Conservation (phyloP, 2,888 invertebrate genomes). For the Megamerina dolium region DNA sequence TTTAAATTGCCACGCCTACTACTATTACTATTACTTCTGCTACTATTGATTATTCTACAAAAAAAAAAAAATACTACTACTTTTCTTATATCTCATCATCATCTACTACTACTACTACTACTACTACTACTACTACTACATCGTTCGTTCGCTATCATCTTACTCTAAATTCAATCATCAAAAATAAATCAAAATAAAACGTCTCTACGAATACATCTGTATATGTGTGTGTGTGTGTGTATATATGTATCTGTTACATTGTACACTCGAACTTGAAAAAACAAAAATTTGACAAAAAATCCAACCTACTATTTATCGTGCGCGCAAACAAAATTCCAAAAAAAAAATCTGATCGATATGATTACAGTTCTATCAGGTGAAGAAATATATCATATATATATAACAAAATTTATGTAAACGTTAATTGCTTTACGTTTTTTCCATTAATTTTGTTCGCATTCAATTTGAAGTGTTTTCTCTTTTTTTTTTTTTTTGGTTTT, state of each 20-base stretch:
- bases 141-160: neutral
- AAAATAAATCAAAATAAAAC: neutral
- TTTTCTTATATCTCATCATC: neutral
- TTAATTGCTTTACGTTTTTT: neutral
- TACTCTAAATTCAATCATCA: neutral
- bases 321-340: neutral
- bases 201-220: no score
- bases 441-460: no score
- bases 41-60: no score
- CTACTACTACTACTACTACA: neutral
- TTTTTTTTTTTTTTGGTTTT: neutral
- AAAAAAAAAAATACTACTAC: no score
- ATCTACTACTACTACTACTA: neutral
- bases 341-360: constrained; percentile 5
- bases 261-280: constrained; percentile 6
- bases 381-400: constrained; percentile 4
- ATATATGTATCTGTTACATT: constrained; percentile 2
- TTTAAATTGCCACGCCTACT: no score
- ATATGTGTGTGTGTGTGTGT: no score
- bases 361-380: constrained; percentile 29
- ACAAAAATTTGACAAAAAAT: constrained; percentile 6
- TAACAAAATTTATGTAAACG: neutral
- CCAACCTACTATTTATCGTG: neutral
- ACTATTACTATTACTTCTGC: no score
- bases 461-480: neutral